These are phyloP conservation scores for Copsychus sechellarum DNA, from an alignment of 2,113 vertebrate species.

Conservation along the genomic window DNA sequence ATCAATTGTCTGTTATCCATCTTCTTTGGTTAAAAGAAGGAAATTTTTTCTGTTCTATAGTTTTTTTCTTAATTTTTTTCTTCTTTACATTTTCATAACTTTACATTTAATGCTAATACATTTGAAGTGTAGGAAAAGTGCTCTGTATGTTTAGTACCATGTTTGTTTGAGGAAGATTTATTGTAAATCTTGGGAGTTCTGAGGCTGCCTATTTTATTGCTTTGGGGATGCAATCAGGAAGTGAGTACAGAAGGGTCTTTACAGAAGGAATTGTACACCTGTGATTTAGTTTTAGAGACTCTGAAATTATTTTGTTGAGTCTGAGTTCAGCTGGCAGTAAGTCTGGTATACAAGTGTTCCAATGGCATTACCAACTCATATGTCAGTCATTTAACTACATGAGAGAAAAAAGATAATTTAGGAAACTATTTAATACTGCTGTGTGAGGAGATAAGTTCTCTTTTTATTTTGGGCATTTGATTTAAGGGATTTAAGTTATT, in stretches of 20 bases:
- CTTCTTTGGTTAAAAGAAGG: neutral
- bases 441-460: neutral
- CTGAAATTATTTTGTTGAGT: neutral
- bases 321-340: neutral
- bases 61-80: neutral
- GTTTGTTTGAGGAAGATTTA: neutral
- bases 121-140: neutral
- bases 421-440: neutral
- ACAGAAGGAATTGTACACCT: neutral
- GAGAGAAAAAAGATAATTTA: neutral
- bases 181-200: neutral
- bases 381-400: neutral
- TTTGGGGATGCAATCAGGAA: neutral
- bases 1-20: neutral
- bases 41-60: neutral
- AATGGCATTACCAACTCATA: neutral
- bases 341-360: neutral
- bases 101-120: neutral
- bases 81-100: neutral
- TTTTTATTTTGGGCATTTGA: neutral
- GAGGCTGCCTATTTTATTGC: neutral
- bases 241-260: neutral
- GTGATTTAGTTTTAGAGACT: neutral
- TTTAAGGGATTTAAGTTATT: neutral
- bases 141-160: rapidly evolving